Conservation (phyloP, 2,113 vertebrate genomes). For the Ursus arctos region DNA sequence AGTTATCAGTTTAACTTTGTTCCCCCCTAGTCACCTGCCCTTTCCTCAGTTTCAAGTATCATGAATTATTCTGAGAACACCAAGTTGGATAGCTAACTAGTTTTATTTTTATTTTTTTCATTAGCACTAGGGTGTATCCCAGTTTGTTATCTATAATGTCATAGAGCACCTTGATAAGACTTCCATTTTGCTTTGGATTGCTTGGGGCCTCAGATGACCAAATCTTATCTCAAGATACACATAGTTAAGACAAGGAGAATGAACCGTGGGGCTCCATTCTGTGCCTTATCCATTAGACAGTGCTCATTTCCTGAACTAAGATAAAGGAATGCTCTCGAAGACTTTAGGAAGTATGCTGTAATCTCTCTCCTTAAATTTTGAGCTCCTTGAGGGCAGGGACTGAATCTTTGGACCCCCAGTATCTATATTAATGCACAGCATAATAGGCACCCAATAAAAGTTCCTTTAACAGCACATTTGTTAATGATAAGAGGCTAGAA, state of each 20-base stretch:
- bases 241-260: conserved; percentile 4
- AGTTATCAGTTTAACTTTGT: not conserved
- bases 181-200: conserved; percentile 8
- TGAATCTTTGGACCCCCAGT: not conserved
- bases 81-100: not conserved
- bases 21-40: not conserved
- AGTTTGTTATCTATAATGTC: not conserved
- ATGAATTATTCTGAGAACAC: conserved; percentile 11
- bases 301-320: conserved; percentile 50
- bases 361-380: conserved; percentile 25
- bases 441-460: not conserved
- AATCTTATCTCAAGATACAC: conserved; percentile 17
- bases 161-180: not conserved
- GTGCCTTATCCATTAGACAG: not conserved
- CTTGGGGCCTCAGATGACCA: not conserved
- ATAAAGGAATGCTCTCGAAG: not conserved
- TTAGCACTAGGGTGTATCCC: not conserved
- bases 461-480: conserved; percentile 33
- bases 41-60: not conserved
- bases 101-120: not conserved
- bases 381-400: not conserved
- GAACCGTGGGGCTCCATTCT: not conserved
- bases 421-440: not conserved
- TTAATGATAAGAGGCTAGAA: conserved; percentile 22
- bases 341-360: not conserved